Conservation (phyloP, 2,888 invertebrate species). For the Tinea trinotella region DNA sequence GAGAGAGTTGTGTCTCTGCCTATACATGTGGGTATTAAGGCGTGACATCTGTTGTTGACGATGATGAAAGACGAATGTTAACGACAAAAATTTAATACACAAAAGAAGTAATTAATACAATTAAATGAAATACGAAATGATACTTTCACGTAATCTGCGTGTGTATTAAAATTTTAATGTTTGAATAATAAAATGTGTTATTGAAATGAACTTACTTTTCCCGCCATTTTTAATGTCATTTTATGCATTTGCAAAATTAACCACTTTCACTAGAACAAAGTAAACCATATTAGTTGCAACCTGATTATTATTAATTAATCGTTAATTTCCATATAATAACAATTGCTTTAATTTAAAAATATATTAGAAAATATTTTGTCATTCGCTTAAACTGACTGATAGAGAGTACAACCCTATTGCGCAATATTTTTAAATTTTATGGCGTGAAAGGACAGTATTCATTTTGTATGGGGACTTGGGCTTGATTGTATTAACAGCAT, state of each 20-base stretch:
- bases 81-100: too few species aligned
- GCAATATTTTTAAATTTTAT: too few species aligned
- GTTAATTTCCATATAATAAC: slow-evolving; percentile 34
- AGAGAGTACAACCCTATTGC: too few species aligned
- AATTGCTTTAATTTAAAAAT: slow-evolving; percentile 20
- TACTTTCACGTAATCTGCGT: not conserved
- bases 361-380: not conserved
- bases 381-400: not conserved
- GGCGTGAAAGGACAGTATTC: too few species aligned
- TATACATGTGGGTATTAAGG: too few species aligned
- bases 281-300: slow-evolving; percentile 46
- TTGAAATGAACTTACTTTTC: not conserved
- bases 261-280: slow-evolving; percentile 44
- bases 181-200: not conserved
- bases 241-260: not conserved
- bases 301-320: slow-evolving; percentile 33
- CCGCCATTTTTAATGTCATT: not conserved
- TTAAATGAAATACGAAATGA: not conserved
- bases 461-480: too few species aligned
- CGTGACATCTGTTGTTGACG: too few species aligned
- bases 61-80: too few species aligned
- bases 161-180: slow-evolving; percentile 3
- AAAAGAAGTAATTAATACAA: not conserved
- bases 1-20: too few species aligned
- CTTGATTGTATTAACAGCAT: too few species aligned